phyloP scores from a whole-genome alignment of 2,113 vertebrate genomes.

The Rhinolophus sinicus region DNA sequence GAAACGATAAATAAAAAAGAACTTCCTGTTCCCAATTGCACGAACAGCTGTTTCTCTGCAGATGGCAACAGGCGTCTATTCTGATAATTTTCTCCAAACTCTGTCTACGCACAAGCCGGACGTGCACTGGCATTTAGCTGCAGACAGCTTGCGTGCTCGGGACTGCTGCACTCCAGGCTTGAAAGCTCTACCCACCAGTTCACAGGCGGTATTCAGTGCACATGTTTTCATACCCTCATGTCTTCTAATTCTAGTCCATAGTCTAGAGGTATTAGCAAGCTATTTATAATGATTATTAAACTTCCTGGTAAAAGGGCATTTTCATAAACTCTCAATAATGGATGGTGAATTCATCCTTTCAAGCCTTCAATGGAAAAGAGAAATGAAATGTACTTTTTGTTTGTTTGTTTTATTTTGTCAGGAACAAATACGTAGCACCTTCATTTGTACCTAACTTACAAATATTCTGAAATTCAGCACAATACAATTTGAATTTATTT shows the following conservation, averaged over 20 bases:
- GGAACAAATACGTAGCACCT: background rate
- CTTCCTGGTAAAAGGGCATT: background rate
- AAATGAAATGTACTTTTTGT: background rate
- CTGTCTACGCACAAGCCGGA: background rate
- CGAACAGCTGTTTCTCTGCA: background rate
- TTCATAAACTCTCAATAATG: background rate
- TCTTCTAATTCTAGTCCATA: background rate
- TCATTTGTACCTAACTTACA: background rate
- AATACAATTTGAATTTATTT: background rate
- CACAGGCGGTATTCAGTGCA: accelerated
- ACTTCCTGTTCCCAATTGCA: background rate
- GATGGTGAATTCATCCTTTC: background rate
- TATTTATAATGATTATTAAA: background rate
- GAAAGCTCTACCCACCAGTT: accelerated
- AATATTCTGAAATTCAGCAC: conserved; percentile 13
- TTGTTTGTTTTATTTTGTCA: background rate
- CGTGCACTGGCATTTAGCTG: accelerated
- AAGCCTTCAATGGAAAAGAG: background rate
- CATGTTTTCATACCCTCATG: background rate
- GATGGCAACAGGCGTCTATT: background rate
- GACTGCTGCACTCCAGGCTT: accelerated
- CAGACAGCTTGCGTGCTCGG: background rate
- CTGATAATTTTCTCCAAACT: background rate
- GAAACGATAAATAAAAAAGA: conserved; percentile 33
- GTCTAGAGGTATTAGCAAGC: background rate